A percentile compares a stretch with the other conserved stretches of the same genome.
Evolutionary conservation across 2,113 vertebrate genomes (phyloP).

Genomic region (Ascaphus truei): DNA sequence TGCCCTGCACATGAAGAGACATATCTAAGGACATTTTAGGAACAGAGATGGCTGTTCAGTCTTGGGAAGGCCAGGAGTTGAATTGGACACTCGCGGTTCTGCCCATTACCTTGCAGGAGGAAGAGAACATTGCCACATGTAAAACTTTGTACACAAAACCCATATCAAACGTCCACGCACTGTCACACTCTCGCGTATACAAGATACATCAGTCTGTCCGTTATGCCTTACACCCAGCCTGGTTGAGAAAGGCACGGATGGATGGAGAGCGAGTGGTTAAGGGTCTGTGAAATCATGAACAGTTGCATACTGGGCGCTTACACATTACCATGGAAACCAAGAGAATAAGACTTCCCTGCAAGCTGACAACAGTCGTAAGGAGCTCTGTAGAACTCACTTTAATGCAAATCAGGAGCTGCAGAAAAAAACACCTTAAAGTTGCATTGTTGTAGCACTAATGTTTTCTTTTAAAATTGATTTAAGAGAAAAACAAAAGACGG

Average conservation of each 20-base stretch:
- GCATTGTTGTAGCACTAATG: slow-evolving; percentile 74
- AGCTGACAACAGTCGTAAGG: slow-evolving; percentile 57
- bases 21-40: slow-evolving; percentile 70
- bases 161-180: slow-evolving; percentile 50
- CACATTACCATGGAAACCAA: slow-evolving; percentile 43
- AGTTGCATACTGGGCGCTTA: slow-evolving; percentile 49
- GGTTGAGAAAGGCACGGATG: slow-evolving; percentile 58
- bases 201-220: slow-evolving; percentile 56
- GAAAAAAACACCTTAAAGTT: slow-evolving; percentile 59
- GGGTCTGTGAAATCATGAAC: slow-evolving; percentile 50
- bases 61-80: slow-evolving; percentile 5
- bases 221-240: slow-evolving; percentile 69
- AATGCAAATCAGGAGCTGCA: slow-evolving; percentile 61
- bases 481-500: slow-evolving; percentile 55
- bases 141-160: slow-evolving; percentile 61
- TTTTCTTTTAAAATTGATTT: slow-evolving; percentile 64
- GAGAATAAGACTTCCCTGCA: slow-evolving; percentile 51
- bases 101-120: slow-evolving; percentile 55
- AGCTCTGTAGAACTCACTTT: slow-evolving; percentile 65
- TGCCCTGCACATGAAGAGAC: slow-evolving; percentile 96
- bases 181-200: slow-evolving; percentile 60
- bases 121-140: slow-evolving; percentile 54
- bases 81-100: slow-evolving; percentile 47
- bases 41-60: slow-evolving; percentile 29
- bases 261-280: slow-evolving; percentile 23